Base-by-base conservation (phyloP, 2,113 vertebrate genomes). In the Sclerurus mexicanus region DNA sequence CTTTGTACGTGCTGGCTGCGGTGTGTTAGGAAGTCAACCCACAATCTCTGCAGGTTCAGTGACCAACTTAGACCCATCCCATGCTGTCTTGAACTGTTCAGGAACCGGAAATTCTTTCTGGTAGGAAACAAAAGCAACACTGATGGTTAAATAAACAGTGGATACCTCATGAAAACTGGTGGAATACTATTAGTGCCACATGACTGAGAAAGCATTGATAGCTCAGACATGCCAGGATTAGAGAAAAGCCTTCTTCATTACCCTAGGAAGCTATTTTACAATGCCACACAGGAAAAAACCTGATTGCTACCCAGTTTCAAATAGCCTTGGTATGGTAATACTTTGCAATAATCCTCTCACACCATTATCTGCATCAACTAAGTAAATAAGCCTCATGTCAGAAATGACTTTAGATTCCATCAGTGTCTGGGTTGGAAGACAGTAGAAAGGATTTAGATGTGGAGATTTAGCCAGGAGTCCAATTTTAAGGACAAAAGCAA, bases 41-140 rank as follows among this genome's bases (percentile, higher is more conserved):
- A 99, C 98, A 12, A 99, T 99, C 98, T 99, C 99, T 60, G 99
- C 98, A 80, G 99, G 99, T 93, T 99, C 99, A 78, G 99, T 99
- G 98, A 99, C 98, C 97, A 99, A 96, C 96, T 98, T 99, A 91
- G 98, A 98, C 78, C 99, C 99, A 77, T 99, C 98, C 99, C 99
- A 99, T 16, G 98, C 93, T 12, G 99, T 99, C 98, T 99, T 99
- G 98, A 99, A 99, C 98, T 99, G 99, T 96, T 99, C 99, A 20
- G 99, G 99, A 94, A 99, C 98, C 12, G 99, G 99, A 95, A 99
- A 99, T 98, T 99, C 99, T 98, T 98, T 99, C 99, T 99, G 98
- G 87, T 82, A 89, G 93, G 93, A 93, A 87, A 91, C 85, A 98
- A 97, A 94, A 97, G 95, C 67, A 96, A 94, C 79, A 97, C 42